Percentiles rank a stretch among this genome's conserved stretches.
These are phyloP conservation scores for Vultur gryphus DNA, from an alignment of 2,797 vertebrate genomes.

Conservation along the genomic window DNA sequence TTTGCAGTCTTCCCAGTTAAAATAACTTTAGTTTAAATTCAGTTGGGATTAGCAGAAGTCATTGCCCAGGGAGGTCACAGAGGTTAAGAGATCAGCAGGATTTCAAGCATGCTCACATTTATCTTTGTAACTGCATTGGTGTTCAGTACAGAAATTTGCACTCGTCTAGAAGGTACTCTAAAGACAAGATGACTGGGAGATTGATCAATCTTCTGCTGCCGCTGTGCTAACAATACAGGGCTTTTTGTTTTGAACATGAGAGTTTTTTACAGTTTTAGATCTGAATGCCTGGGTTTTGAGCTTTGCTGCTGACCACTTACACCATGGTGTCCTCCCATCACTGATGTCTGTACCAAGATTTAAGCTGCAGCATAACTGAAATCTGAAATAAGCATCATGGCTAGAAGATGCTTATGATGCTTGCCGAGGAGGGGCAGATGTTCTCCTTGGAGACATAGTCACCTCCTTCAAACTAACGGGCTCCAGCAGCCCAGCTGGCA, in stretches of 20 bases:
- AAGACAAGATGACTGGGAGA: not conserved
- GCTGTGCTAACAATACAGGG: not conserved
- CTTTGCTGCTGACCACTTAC: not conserved
- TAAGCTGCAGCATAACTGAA: not conserved
- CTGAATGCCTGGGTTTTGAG: not conserved
- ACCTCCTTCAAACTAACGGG: not conserved
- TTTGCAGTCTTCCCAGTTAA: not conserved
- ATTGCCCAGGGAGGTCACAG: not conserved
- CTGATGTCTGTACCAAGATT: not conserved
- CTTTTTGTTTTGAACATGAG: not conserved
- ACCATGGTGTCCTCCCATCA: not conserved
- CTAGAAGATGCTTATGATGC: not conserved
- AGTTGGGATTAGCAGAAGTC: not conserved
- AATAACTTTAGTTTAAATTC: not conserved
- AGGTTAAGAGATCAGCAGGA: not conserved
- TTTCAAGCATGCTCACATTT: not conserved
- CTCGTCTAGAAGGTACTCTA: not conserved
- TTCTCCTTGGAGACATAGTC: not conserved
- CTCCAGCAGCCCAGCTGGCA: not conserved
- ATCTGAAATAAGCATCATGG: not conserved
- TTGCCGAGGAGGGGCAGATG: not conserved
- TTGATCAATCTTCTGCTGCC: not conserved
- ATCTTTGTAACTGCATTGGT: not conserved
- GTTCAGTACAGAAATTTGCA: not conserved
- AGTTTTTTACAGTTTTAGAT: not conserved